A percentile compares a stretch with the other conserved stretches of the same genome.
Conservation (phyloP, 2,888 invertebrate species). For the Chymomyza amoena region DNA sequence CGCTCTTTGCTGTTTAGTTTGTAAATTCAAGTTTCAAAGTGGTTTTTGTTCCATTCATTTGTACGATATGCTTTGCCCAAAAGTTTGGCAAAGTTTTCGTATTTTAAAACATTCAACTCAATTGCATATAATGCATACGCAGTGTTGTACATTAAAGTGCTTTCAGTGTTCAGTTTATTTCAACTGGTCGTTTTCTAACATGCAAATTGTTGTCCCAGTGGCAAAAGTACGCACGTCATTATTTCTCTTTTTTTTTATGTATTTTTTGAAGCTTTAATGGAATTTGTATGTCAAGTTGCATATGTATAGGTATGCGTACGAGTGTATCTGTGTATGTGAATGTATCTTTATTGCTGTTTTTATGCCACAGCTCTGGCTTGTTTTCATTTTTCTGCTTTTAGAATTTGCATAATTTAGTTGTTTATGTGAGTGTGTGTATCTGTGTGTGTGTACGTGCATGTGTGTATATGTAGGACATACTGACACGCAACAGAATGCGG, state of each 20-base stretch:
- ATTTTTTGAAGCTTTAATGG: neutral
- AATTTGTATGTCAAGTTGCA: slow-evolving; percentile 1
- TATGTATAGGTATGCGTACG: neutral
- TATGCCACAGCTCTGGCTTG: neutral
- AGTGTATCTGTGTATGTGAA: neutral
- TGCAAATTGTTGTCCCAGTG: neutral
- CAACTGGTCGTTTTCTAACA: neutral
- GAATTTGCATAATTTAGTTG: slow-evolving; percentile 24
- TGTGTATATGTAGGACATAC: neutral
- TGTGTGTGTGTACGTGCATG: neutral
- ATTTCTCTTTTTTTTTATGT: neutral
- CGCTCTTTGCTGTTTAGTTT: slow-evolving; percentile 31
- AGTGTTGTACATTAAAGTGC: neutral
- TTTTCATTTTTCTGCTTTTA: slow-evolving; percentile 6
- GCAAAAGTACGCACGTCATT: neutral
- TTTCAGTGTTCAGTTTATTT: neutral
- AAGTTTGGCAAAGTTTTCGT: neutral
- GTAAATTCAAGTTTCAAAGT: slow-evolving; percentile 28
- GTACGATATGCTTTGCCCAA: neutral
- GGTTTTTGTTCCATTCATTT: slow-evolving; percentile 2
- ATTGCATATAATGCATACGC: slow-evolving; percentile 21
- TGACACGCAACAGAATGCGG: neutral
- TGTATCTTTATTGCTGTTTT: neutral
- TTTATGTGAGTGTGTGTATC: neutral
- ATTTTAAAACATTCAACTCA: slow-evolving; percentile 4